Evolutionary conservation across 1,140 invertebrate species (phyloP), one percentile per base, ranked within the genome.

Genomic region (Euura saliciscinereae): DNA sequence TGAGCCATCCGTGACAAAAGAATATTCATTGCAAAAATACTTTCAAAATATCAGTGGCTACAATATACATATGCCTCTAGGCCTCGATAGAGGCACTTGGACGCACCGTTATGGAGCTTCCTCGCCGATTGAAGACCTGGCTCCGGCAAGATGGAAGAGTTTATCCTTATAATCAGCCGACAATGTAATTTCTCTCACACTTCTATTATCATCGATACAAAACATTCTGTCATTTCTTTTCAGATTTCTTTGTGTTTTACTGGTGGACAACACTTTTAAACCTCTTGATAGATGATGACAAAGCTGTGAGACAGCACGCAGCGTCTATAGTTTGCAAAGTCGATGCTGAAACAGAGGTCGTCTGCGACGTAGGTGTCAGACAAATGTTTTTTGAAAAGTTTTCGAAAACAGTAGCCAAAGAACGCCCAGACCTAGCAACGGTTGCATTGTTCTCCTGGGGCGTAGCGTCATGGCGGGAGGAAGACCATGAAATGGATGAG

Each of bases 261-360:
- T 85, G 83, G 84, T 85, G 84, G 84, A 85, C 83, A n/a, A 78
- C 77, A 2, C 42, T 84, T 4, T 73, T 85, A 3, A 75, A 82
- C 70, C 78, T 85, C 67, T 68, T 85, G 28, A 45, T 83, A 3
- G 83, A 85, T 28, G 84, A 85, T 68, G 83, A 80, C 69, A 44
- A 7, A 8, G 65, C 78, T 69, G 75, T 85, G 13, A 78, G 84
- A 65, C 43, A 44, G 42, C 71, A 82, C 4, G 81, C 81, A 8
- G 76, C 73, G 1, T 45, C 71, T 1, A 45, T 78, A 4, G 51
- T 82, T 65, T 75, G 71, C 51, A 73, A 73, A 71, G 75, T 83
- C 13, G 51, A 73, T 71, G 69, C 73, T 13, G 44, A 72, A 51
- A 71, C 6, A 13, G 64, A 72, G 51, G 2, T 78, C 6, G 43